Percentiles rank a stretch among this genome's conserved stretches.
These are phyloP conservation scores for Ctenomys sociabilis DNA, from an alignment of 2,113 vertebrate genomes.

Conservation along the genomic window DNA sequence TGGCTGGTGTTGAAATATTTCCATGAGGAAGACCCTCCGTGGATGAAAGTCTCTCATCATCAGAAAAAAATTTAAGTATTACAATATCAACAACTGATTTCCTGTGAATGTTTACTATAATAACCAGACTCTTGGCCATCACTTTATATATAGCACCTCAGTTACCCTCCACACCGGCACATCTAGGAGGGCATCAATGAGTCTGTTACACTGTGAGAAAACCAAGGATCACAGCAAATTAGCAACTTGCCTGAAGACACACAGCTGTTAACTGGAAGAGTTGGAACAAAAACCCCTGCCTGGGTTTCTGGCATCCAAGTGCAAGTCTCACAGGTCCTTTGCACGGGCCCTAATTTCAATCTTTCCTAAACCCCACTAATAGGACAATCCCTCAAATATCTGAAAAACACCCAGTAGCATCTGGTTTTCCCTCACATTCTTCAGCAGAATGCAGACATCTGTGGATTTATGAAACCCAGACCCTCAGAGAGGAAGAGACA, in stretches of 20 bases:
- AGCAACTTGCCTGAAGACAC: neutral
- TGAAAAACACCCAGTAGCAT: neutral
- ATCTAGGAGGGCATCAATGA: neutral
- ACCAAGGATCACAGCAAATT: neutral
- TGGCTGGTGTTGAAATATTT: conserved; percentile 5
- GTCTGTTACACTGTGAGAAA: neutral
- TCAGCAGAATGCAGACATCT: neutral
- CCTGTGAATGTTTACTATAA: neutral
- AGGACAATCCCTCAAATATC: neutral
- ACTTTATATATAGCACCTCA: neutral
- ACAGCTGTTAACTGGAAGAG: neutral
- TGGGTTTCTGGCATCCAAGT: neutral
- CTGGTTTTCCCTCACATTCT: neutral
- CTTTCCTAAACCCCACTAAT: neutral
- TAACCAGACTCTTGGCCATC: neutral
- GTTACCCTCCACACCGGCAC: neutral
- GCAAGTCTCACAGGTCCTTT: neutral
- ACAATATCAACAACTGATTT: neutral
- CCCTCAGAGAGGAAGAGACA: neutral
- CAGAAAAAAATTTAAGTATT: neutral
- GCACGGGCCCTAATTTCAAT: neutral
- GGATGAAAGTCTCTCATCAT: neutral
- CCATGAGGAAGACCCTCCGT: neutral
- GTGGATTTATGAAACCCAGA: too few relatives aligned
- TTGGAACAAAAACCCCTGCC: neutral